phyloP scores from a whole-genome alignment of 2,113 vertebrate species.

The Colossoma macropomum region DNA sequence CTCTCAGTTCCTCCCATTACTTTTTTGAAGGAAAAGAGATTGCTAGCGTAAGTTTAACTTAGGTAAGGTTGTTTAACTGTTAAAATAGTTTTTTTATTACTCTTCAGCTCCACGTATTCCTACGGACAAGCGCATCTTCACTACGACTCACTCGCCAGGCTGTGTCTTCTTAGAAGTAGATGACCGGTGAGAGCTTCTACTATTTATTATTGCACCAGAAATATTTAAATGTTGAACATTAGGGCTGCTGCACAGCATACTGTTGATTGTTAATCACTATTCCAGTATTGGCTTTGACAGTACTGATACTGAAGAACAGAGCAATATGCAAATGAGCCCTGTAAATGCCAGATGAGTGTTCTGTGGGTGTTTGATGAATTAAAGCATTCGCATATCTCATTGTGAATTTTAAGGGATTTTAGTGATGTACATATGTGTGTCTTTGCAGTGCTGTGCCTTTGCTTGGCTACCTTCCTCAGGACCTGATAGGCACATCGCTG shows the following conservation, averaged over 20 bases:
- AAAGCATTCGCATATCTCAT: neutral
- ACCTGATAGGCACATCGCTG: conserved; percentile 86
- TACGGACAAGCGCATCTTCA: conserved; percentile 90
- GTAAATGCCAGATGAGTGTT: neutral
- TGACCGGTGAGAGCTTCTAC: conserved; percentile 79
- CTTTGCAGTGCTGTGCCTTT: conserved; percentile 87
- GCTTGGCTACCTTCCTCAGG: conserved; percentile 91
- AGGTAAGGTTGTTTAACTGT: neutral
- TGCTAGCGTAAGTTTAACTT: neutral
- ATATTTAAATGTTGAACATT: neutral
- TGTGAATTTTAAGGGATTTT: neutral
- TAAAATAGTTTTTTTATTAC: conserved; percentile 23
- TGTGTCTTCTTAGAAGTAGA: conserved; percentile 93
- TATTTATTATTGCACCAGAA: neutral
- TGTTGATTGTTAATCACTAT: neutral
- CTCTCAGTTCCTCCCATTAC: neutral
- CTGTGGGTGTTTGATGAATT: neutral
- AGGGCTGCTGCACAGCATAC: neutral
- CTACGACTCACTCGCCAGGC: conserved; percentile 89
- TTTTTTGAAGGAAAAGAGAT: too few species aligned
- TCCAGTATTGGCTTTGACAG: neutral
- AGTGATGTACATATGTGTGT: neutral
- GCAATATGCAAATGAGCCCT: neutral
- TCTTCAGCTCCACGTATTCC: conserved; percentile 86
- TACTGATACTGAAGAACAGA: neutral